Percentiles rank a stretch among this genome's conserved stretches.
Conservation (phyloP, 2,797 vertebrate genomes). For the Cyclopterus lumpus region DNA sequence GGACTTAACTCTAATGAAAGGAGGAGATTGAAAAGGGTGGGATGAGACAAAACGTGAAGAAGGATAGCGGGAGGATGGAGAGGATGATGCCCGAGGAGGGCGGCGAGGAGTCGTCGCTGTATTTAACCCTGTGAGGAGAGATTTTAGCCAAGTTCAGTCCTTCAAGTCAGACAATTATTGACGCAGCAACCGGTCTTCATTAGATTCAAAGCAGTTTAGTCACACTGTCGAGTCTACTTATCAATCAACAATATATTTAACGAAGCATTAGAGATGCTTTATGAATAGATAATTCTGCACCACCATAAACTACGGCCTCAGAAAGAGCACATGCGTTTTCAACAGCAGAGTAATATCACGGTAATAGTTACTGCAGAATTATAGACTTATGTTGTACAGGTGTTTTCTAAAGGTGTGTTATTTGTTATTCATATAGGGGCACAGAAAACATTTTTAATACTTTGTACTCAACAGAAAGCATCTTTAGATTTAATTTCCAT, state of each 20-base stretch:
- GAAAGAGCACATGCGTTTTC: neutral
- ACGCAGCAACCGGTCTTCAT: neutral
- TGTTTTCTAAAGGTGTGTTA: neutral
- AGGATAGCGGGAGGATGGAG: constrained; percentile 11
- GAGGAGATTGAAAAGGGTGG: constrained; percentile 51
- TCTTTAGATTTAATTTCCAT: neutral
- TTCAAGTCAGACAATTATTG: neutral
- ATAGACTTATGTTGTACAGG: neutral
- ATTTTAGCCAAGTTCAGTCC: constrained; percentile 8
- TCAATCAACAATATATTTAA: neutral
- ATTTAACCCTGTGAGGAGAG: constrained; percentile 1
- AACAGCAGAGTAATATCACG: neutral
- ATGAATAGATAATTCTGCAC: neutral
- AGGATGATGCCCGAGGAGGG: constrained; percentile 2
- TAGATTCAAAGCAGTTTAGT: constrained; percentile 14
- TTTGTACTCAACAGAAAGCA: constrained; percentile 1
- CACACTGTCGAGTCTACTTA: neutral
- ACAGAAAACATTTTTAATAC: neutral
- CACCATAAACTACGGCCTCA: neutral
- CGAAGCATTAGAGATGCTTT: neutral
- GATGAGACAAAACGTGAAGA: constrained; percentile 31
- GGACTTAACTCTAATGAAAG: constrained; percentile 76
- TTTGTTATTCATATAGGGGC: neutral
- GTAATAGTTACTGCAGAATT: neutral
- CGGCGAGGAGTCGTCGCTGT: neutral